Conservation (phyloP, 2,888 invertebrate genomes). For the Lathronympha strigana region DNA sequence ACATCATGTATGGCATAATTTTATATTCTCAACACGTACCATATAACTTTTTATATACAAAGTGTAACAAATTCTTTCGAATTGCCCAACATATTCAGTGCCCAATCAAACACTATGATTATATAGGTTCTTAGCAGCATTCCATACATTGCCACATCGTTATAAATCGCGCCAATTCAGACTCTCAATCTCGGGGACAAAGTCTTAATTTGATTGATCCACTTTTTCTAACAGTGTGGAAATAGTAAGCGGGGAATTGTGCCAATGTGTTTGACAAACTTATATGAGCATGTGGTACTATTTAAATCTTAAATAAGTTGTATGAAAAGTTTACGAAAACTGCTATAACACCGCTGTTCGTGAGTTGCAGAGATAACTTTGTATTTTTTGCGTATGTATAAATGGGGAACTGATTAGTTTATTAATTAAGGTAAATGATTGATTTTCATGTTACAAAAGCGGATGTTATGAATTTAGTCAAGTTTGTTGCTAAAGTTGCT, state of each 20-base stretch:
- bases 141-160: slow-evolving; percentile 30
- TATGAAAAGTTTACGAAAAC: background rate
- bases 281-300: slow-evolving; percentile 25
- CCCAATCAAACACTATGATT: slow-evolving; percentile 35
- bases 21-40: background rate
- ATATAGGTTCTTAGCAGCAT: slow-evolving; percentile 37
- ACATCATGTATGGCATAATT: background rate
- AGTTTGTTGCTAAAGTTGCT: background rate
- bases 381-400: slow-evolving; percentile 25
- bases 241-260: slow-evolving; percentile 38
- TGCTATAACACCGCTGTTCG: background rate
- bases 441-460: slow-evolving; percentile 22
- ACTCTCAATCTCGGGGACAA: slow-evolving; percentile 18
- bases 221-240: slow-evolving; percentile 33
- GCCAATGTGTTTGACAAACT: slow-evolving; percentile 28
- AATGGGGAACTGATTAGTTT: slow-evolving; percentile 9
- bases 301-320: background rate
- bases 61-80: slow-evolving; percentile 19
- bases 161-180: slow-evolving; percentile 16
- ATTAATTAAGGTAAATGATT: slow-evolving; percentile 29
- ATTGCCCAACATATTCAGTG: slow-evolving; percentile 29
- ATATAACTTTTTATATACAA: slow-evolving; percentile 7
- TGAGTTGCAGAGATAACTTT: slow-evolving; percentile 1
- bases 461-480: slow-evolving; percentile 19
- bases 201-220: slow-evolving; percentile 32